phyloP scores from a whole-genome alignment of 2,888 invertebrate species.

The Drosophila monieri region DNA sequence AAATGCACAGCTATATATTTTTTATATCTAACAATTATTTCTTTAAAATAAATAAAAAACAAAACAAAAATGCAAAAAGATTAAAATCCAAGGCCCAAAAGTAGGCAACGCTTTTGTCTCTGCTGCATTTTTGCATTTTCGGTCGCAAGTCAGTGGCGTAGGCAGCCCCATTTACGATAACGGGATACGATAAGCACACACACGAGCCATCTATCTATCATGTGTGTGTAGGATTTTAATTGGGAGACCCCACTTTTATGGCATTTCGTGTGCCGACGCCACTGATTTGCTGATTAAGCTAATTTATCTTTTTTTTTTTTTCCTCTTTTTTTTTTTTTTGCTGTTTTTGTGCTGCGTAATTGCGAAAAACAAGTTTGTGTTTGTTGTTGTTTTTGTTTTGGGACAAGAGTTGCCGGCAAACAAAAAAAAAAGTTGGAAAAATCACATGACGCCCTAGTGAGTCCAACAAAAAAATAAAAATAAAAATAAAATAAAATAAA shows the following conservation, averaged over 20 bases:
- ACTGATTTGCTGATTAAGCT: constrained; percentile 29
- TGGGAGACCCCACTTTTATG: not conserved
- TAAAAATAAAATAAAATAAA: constrained; percentile 8
- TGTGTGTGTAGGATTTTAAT: not conserved
- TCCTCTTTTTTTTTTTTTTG: too few species aligned
- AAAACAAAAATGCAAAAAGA: not conserved
- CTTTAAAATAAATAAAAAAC: too few species aligned
- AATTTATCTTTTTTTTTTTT: constrained; percentile 31
- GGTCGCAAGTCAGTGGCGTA: constrained; percentile 6
- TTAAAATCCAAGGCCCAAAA: constrained; percentile 55
- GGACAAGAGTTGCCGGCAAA: constrained; percentile 19
- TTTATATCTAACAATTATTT: too few species aligned
- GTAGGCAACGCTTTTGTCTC: constrained; percentile 39
- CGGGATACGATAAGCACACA: not conserved
- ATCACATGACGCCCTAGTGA: constrained; percentile 39
- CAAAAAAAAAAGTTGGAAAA: constrained; percentile 18
- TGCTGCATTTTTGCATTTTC: constrained; percentile 6
- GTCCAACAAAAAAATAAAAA: constrained; percentile 10
- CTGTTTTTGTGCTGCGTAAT: constrained; percentile 43
- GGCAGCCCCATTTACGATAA: not conserved
- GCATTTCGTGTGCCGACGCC: not conserved
- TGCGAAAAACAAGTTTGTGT: constrained; percentile 33
- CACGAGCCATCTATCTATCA: not conserved
- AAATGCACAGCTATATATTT: too few species aligned
- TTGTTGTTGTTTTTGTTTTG: constrained; percentile 1